Base-by-base conservation (phyloP, 35 echinoderm and acorn worm genomes). In the Heliocidaris tuberculata region DNA sequence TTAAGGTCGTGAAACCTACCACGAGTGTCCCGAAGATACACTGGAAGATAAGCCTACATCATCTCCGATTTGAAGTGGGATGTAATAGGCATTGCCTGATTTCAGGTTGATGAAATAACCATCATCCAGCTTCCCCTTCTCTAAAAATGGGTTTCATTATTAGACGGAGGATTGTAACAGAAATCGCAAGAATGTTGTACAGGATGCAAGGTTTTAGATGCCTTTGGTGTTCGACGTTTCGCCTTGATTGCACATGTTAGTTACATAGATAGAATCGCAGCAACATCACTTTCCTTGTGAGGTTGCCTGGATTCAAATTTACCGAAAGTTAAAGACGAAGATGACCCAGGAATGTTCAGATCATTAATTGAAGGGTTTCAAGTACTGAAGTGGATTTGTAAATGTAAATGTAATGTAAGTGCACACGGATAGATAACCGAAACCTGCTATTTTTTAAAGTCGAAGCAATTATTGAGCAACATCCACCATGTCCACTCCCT, bases 111-210 rank as follows among this genome's bases (percentile, higher is more conserved):
- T 78, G 65, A 78, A 19, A 78, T 27, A 70, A n/a, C 15, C 65
- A 70, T 78, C 65, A 27, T 78, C 65, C 65, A 42, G 35, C 35
- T 78, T 78, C 21, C 21, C 65, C 27, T 78, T 19, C 7, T 5
- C 65, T 78, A 78, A 78, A 78, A n/a, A n/a, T 27, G 21, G 65
- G 65, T 78, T 78, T n/a, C 65, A 78, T 78, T 1, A 78, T 5
- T 78, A n/a, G 65, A 78, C 27, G 27, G 65, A 78, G 65, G 65
- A 78, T 78, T 78, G 65, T 78, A 78, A n/a, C 65, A 21, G 65
- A n/a, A 78, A 78, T 78, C 65, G 65, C 65, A 78, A 78, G 65
- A 78, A 78, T 78, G 65, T 78, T 78, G 65, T n/a, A 78, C 19
- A 78, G 65, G 65, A 78, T 78, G 65, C 65, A 78, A n/a, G 65